phyloP scores from a whole-genome alignment of 2,888 invertebrate species.

The Oscheius sp. region DNA sequence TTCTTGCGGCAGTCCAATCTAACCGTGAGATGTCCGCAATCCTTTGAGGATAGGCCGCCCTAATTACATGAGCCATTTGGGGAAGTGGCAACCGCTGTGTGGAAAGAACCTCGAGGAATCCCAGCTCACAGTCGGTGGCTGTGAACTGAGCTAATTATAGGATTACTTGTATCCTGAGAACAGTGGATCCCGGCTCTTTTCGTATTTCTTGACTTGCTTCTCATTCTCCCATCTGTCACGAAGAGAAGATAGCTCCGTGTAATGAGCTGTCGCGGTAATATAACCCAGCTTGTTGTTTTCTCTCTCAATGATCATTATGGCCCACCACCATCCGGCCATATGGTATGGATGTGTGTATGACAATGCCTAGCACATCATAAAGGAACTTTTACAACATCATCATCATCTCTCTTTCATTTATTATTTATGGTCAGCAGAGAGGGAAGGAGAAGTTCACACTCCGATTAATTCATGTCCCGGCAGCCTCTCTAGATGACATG shows the following conservation, averaged over 20 bases:
- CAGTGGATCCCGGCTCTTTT: neutral
- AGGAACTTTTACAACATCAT: constrained; percentile 11
- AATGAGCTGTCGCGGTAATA: constrained; percentile 32
- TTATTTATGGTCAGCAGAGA: constrained; percentile 13
- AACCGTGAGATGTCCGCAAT: constrained; percentile 25
- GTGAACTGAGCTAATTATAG: neutral
- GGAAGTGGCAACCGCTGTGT: constrained; percentile 6
- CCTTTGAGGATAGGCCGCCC: constrained; percentile 24
- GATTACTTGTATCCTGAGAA: neutral
- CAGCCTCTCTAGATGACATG: neutral
- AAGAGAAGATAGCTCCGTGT: constrained; percentile 6
- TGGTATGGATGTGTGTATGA: constrained; percentile 2
- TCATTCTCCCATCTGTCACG: constrained; percentile 2
- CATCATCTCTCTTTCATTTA: neutral
- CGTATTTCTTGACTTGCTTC: neutral
- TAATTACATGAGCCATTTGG: constrained; percentile 25
- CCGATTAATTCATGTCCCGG: constrained; percentile 12
- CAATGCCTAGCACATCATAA: neutral
- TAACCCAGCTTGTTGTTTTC: constrained; percentile 25
- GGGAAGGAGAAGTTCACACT: constrained; percentile 9
- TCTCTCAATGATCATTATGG: constrained; percentile 27
- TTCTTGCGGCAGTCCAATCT: constrained; percentile 11
- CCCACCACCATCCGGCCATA: constrained; percentile 24
- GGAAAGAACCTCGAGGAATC: constrained; percentile 17
- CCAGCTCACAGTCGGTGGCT: neutral